Percentiles rank a stretch among this genome's conserved stretches.
Evolutionary conservation across 2,113 vertebrate genomes (phyloP).

Genomic region (Gymnorhina tibicen): DNA sequence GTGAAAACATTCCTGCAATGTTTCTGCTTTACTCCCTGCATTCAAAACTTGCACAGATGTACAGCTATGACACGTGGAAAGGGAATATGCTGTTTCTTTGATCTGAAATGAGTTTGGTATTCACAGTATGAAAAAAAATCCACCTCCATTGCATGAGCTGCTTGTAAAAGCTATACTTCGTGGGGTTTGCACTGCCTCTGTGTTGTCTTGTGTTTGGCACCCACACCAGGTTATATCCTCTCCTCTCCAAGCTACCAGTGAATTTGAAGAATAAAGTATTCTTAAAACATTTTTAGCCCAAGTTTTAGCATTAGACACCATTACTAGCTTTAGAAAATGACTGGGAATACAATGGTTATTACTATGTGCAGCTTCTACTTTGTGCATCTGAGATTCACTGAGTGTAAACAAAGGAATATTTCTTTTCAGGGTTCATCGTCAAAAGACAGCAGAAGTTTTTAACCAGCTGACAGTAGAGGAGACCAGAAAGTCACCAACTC

Average conservation of each 20-base stretch:
- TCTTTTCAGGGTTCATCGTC: neutral
- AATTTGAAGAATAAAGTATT: neutral
- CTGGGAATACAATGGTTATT: neutral
- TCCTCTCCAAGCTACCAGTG: neutral
- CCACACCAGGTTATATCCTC: neutral
- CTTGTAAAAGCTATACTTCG: neutral
- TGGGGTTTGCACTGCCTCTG: neutral
- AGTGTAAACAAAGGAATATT: neutral
- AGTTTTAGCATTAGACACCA: neutral
- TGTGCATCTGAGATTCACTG: neutral
- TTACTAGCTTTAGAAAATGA: neutral
- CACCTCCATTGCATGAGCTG: neutral
- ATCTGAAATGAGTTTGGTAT: neutral
- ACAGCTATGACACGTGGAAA: accelerated
- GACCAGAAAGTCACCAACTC: neutral
- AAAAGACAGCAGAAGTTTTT: neutral
- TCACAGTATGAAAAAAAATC: neutral
- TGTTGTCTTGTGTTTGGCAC: neutral
- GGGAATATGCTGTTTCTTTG: neutral
- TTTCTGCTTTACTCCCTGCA: neutral
- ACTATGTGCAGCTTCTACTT: neutral
- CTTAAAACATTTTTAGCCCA: neutral
- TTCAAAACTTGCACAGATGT: neutral
- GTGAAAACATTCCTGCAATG: neutral
- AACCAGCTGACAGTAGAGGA: neutral